phyloP scores from a whole-genome alignment of 2,113 vertebrate genomes.

The Sphyrna mokarran region DNA sequence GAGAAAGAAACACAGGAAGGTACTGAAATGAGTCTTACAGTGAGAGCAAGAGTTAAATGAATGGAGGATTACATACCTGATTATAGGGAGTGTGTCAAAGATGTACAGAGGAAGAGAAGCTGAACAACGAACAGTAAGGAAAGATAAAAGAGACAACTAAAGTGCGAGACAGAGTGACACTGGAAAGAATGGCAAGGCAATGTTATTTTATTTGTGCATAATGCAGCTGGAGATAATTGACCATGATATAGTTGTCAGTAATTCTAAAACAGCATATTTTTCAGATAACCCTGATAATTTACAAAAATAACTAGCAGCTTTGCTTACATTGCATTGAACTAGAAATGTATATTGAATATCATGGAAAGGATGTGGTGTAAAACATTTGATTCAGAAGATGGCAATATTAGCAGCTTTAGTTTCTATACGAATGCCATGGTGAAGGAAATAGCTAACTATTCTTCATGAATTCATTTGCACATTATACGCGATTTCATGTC shows the following conservation, averaged over 20 bases:
- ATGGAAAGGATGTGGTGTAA: not conserved
- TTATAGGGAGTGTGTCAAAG: too few relatives aligned
- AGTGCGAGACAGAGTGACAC: too few relatives aligned
- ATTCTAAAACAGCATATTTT: not conserved
- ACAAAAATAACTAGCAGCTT: not conserved
- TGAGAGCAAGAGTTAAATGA: too few relatives aligned
- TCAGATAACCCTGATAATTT: not conserved
- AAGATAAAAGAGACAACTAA: too few relatives aligned
- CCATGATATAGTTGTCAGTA: not conserved
- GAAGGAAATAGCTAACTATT: not conserved
- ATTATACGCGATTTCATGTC: not conserved
- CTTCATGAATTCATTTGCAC: not conserved
- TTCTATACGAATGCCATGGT: not conserved
- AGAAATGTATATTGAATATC: not conserved
- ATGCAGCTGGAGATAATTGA: too few relatives aligned
- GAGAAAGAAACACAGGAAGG: too few relatives aligned
- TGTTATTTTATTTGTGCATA: too few relatives aligned
- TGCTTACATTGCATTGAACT: not conserved
- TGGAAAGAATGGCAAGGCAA: too few relatives aligned
- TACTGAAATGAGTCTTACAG: too few relatives aligned
- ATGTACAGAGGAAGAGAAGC: too few relatives aligned
- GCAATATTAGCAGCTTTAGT: not conserved
- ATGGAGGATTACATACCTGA: too few relatives aligned
- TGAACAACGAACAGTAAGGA: too few relatives aligned
- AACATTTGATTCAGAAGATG: not conserved